These are phyloP conservation scores for Volucella bombylans DNA, from an alignment of 2,888 invertebrate genomes.

Conservation along the genomic window DNA sequence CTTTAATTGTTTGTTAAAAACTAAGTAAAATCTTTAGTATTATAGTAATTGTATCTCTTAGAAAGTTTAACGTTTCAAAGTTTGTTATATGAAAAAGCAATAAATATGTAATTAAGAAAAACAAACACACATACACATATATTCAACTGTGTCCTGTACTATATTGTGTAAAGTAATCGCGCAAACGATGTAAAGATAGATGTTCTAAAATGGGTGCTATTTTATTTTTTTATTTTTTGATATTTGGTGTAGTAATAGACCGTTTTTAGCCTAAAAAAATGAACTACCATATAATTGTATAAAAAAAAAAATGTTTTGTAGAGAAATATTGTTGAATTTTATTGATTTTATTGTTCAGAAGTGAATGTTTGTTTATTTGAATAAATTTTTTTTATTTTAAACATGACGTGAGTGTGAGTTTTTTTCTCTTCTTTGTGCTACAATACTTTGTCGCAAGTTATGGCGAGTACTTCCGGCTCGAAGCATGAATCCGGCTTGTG, in stretches of 20 bases:
- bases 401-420: conserved; percentile 55
- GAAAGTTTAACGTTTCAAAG: conserved; percentile 59
- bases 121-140: background rate
- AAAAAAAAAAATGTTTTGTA: conserved; percentile 66
- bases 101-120: conserved; percentile 30
- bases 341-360: conserved; percentile 74
- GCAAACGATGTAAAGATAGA: conserved; percentile 34
- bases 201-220: conserved; percentile 71
- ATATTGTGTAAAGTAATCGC: conserved; percentile 59
- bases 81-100: conserved; percentile 47
- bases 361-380: conserved; percentile 74
- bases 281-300: conserved; percentile 69
- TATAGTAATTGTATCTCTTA: conserved; percentile 65
- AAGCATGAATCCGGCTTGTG: conserved; percentile 7
- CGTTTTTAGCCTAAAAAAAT: conserved; percentile 63
- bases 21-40: conserved; percentile 70
- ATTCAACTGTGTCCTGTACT: conserved; percentile 29
- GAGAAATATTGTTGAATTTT: conserved; percentile 74
- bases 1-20: conserved; percentile 35
- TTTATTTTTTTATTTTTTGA: conserved; percentile 25
- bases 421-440: background rate
- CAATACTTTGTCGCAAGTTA: background rate
- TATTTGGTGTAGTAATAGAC: conserved; percentile 66
- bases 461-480: conserved; percentile 9
- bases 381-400: conserved; percentile 70